A percentile compares a stretch with the other conserved stretches of the same genome.
Evolutionary conservation across 2,113 vertebrate genomes (phyloP).

Genomic region (Reinhardtius hippoglossoides): DNA sequence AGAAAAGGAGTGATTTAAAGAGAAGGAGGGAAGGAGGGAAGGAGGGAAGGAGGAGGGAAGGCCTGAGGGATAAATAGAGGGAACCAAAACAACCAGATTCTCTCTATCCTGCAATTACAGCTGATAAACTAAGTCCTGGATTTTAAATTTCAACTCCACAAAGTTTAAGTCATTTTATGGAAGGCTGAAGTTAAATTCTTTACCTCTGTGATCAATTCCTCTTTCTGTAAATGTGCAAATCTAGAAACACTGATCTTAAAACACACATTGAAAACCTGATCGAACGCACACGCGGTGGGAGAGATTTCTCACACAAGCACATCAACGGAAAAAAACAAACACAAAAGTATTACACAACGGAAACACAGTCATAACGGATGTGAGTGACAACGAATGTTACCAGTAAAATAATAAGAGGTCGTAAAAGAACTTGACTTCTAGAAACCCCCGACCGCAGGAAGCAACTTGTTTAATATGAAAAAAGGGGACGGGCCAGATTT

Average conservation of each 20-base stretch:
- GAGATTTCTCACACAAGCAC: too few species aligned
- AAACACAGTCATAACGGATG: background rate
- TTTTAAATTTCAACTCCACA: background rate
- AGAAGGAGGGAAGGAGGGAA: background rate
- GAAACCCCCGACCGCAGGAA: too few species aligned
- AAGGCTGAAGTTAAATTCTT: too few species aligned
- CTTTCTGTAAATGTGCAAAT: background rate
- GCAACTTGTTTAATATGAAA: too few species aligned
- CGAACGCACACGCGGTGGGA: too few species aligned
- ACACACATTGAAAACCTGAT: too few species aligned
- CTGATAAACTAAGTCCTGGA: slow-evolving; percentile 21
- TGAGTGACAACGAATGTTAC: background rate
- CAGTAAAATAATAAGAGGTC: background rate
- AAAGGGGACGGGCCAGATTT: too few species aligned
- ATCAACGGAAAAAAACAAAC: too few species aligned
- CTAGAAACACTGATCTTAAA: too few species aligned
- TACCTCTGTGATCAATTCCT: background rate
- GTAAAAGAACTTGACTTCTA: too few species aligned
- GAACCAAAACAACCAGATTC: slow-evolving; percentile 3
- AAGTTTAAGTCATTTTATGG: background rate
- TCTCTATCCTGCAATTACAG: slow-evolving; percentile 52
- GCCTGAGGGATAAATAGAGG: background rate
- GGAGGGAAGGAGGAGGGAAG: background rate
- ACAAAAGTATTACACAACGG: background rate
- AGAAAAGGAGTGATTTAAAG: too few species aligned